phyloP scores from a whole-genome alignment of 2,888 invertebrate genomes.

The Enoplolaimus lenunculus region DNA sequence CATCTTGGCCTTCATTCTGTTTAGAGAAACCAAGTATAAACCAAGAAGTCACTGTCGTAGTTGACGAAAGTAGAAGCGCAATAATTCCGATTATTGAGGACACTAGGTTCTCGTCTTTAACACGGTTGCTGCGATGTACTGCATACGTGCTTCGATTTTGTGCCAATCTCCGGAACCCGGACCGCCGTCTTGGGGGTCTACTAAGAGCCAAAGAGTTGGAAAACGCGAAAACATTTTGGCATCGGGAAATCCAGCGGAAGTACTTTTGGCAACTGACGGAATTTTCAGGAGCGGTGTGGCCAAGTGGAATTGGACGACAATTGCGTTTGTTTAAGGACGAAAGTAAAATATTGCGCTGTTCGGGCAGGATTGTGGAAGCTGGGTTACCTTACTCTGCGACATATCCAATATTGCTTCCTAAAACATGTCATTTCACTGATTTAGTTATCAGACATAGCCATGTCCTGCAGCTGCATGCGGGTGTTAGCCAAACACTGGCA shows the following conservation, averaged over 20 bases:
- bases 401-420: slow-evolving; percentile 8
- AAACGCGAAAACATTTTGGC: not conserved
- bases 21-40: not conserved
- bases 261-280: not conserved
- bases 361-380: not conserved
- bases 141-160: not conserved
- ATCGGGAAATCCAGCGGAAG: not conserved
- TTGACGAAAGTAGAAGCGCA: not conserved
- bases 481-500: slow-evolving; percentile 7
- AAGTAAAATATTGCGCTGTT: not conserved
- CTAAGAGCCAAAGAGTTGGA: not conserved
- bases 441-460: not conserved
- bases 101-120: not conserved
- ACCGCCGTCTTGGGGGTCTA: not conserved
- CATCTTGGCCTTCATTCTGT: slow-evolving; percentile 3
- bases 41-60: not conserved
- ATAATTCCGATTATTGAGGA: not conserved
- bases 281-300: not conserved
- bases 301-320: not conserved
- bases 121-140: not conserved
- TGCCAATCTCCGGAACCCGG: not conserved
- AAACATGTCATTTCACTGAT: not conserved
- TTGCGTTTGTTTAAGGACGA: not conserved
- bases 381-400: not conserved
- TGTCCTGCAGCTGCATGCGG: not conserved